A percentile compares a stretch with the other conserved stretches of the same genome.
Conservation (phyloP, 2,888 invertebrate species). For the Trimorus sp. region DNA sequence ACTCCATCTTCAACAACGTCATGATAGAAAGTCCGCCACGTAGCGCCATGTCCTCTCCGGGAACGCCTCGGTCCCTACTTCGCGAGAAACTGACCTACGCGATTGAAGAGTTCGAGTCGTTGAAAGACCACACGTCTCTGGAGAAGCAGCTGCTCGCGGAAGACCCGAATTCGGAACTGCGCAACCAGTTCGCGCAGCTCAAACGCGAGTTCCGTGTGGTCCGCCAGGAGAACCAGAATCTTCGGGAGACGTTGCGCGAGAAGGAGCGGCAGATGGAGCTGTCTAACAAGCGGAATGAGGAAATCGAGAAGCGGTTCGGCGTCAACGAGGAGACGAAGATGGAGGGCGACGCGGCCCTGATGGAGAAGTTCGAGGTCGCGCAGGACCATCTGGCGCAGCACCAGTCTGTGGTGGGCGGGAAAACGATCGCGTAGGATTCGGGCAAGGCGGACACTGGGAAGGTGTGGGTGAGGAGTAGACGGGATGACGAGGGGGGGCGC, state of each 20-base stretch:
- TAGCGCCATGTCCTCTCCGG: conserved; percentile 66
- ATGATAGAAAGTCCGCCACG: not conserved
- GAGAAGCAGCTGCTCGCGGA: conserved; percentile 83
- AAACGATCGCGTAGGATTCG: too few species aligned
- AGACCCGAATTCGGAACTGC: conserved; percentile 71
- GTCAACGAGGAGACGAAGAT: not conserved
- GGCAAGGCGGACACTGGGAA: too few species aligned
- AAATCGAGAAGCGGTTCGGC: conserved; percentile 1
- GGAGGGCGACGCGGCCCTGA: not conserved
- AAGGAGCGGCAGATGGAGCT: conserved; percentile 26
- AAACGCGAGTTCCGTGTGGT: conserved; percentile 21
- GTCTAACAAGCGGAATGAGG: conserved; percentile 13
- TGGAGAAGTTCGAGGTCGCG: not conserved
- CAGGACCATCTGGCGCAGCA: not conserved
- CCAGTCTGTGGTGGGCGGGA: too few species aligned
- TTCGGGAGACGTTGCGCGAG: not conserved
- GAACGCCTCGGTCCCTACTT: conserved; percentile 75
- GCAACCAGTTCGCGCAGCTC: conserved; percentile 20
- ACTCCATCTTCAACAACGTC: conserved; percentile 25
- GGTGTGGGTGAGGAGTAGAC: too few species aligned
- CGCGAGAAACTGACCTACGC: conserved; percentile 82
- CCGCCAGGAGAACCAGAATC: conserved; percentile 27
- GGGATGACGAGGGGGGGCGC: not conserved
- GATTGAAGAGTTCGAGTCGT: conserved; percentile 83
- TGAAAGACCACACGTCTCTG: conserved; percentile 84